Conservation (phyloP, 2,797 vertebrate genomes). For the Trichosurus vulpecula region DNA sequence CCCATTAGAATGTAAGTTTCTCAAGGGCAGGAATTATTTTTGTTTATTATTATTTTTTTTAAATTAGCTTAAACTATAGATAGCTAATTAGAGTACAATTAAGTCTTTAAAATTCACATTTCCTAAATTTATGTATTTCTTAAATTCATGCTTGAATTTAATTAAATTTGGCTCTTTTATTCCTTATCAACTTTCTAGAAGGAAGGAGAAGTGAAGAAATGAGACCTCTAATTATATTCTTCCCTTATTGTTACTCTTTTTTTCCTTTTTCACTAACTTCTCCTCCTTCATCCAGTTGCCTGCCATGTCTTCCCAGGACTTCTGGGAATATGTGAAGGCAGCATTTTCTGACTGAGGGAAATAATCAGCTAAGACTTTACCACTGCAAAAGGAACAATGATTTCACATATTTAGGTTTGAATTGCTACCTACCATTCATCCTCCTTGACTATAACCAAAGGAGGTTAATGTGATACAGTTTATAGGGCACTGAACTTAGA, state of each 20-base stretch:
- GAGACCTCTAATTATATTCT: not conserved
- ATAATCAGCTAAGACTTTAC: not conserved
- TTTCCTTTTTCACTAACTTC: not conserved
- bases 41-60: not conserved
- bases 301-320: not conserved
- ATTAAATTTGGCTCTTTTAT: constrained; percentile 1
- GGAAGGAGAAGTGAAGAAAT: constrained; percentile 18
- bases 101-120: constrained; percentile 15
- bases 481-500: not conserved
- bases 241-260: not conserved
- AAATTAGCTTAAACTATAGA: not conserved
- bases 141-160: constrained; percentile 51
- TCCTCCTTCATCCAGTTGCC: constrained; percentile 35
- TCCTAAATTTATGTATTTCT: constrained; percentile 28
- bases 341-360: constrained; percentile 6
- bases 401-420: constrained; percentile 39
- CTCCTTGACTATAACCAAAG: constrained; percentile 14
- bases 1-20: not conserved
- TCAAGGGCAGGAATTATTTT: not conserved
- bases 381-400: constrained; percentile 4
- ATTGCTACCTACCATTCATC: not conserved
- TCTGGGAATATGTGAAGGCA: constrained; percentile 33
- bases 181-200: constrained; percentile 38
- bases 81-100: not conserved
- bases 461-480: not conserved